Base-by-base conservation (phyloP, 2,113 vertebrate species). In the Geococcyx californianus region DNA sequence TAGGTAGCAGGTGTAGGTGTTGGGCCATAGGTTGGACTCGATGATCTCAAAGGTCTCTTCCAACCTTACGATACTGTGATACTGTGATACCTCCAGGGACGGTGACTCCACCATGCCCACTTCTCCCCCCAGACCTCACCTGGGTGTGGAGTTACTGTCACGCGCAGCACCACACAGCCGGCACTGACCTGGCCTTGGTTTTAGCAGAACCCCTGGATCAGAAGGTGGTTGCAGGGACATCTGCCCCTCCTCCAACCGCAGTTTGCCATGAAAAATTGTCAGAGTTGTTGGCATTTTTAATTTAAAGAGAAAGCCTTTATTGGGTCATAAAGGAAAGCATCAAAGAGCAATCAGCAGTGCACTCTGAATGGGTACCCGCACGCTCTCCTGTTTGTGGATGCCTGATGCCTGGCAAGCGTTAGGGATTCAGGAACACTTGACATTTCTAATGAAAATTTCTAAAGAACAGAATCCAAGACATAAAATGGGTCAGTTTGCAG, bases 401-500 rank as follows among this genome's bases (percentile, higher is more conserved):
- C 52, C 87, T 80, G 68, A 55, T 72, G 58, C 52, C 58, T 83
- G 76, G 19, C 19, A 82, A 91, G 84, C 2, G 33, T 56, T 31
- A 58, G 59, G 75, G 69, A 91, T 44, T 67, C 34, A 0, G 64
- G 10, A 82, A 68, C 77, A 85, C 78, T 75, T 82, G 90, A 79
- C 87, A 36, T 89, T 44, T 78, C 89, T 85, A 67, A 96, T 84
- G 87, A 84, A 87, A 78, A 72, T 38, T 75, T 91, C 69, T 33
- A 10, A 78, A 82, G 69, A 91, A 36, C 42, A 56, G 11, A 59
- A 84, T 24, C 4, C 0, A 0, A 93, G 87, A 23, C 25, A 5
- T 73, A 75, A 94, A 94, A 91, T 62, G 77, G 93, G 93, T 95
- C 95, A 75, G 87, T 91, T 91, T 91, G 74, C 81, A 93, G 91